These are phyloP conservation scores for Acromyrmex charruanus DNA, from an alignment of 1,140 invertebrate species.

Conservation along the genomic window DNA sequence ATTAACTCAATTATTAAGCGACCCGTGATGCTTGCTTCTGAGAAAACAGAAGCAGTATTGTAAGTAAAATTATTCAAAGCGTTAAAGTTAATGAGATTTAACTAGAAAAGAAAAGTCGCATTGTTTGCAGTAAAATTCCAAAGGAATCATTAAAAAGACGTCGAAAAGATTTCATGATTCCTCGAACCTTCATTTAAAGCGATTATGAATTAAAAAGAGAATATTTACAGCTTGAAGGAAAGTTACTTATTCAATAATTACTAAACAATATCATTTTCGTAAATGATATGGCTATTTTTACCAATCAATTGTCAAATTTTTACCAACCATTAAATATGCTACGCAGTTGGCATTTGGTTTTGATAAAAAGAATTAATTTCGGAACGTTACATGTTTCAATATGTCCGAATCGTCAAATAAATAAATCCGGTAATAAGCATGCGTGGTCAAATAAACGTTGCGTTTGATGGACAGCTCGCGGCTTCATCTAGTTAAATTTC, in stretches of 20 bases:
- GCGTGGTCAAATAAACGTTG: background rate
- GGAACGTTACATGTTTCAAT: background rate
- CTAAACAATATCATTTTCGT: background rate
- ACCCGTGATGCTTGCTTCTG: background rate
- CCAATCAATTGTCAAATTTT: no score
- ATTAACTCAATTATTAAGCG: slow-evolving; percentile 40
- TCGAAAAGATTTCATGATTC: background rate
- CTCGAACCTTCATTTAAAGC: background rate
- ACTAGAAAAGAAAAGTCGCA: background rate
- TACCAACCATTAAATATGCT: background rate
- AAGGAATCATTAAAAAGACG: slow-evolving; percentile 12
- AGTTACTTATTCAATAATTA: background rate
- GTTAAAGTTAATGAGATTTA: slow-evolving; percentile 45
- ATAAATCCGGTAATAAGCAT: background rate
- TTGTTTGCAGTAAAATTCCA: background rate
- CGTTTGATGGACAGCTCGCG: background rate
- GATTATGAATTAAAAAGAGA: background rate
- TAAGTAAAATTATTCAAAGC: slow-evolving; percentile 35
- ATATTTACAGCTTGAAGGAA: background rate
- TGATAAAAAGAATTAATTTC: background rate
- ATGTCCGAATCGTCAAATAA: background rate
- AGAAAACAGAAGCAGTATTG: slow-evolving; percentile 13
- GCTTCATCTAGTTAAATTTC: slow-evolving; percentile 7
- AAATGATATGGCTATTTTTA: background rate
- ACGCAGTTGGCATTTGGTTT: background rate